Evolutionary conservation across 92 coral and sea anemone species (phyloP).

Genomic region (Porites evermanni): DNA sequence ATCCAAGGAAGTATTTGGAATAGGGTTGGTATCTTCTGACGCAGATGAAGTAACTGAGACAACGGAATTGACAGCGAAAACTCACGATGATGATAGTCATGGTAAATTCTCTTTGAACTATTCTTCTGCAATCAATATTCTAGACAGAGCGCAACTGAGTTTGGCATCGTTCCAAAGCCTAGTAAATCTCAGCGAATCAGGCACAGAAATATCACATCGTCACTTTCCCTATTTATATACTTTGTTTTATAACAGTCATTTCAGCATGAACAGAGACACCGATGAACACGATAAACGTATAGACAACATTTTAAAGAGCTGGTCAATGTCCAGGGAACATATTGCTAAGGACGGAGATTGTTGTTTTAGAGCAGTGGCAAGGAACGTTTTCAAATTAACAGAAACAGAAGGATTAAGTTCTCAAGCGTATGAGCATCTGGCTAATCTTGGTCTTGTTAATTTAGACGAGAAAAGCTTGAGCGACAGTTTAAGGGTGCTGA

Average conservation of each 20-base stretch:
- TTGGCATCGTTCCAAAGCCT: constrained; percentile 25
- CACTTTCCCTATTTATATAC: neutral
- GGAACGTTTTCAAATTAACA: constrained; percentile 8
- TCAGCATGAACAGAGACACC: neutral
- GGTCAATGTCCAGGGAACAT: constrained; percentile 48
- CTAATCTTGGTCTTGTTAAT: constrained; percentile 4
- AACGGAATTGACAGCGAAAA: neutral
- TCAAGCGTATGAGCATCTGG: neutral
- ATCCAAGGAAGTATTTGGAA: constrained; percentile 16
- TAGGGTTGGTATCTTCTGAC: constrained; percentile 13
- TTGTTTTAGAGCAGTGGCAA: constrained; percentile 23
- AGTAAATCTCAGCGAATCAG: constrained; percentile 23
- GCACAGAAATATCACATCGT: neutral
- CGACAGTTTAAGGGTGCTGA: constrained; percentile 17
- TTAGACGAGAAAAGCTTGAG: constrained; percentile 19
- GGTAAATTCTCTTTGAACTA: neutral
- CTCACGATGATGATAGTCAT: neutral
- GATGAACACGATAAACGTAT: neutral
- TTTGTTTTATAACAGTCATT: neutral
- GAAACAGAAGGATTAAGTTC: constrained; percentile 2
- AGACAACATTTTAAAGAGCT: constrained; percentile 37
- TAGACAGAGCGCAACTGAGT: neutral
- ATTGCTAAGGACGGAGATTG: constrained; percentile 30
- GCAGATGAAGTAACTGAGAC: constrained; percentile 11
- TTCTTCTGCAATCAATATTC: constrained; percentile 6